phyloP scores from a whole-genome alignment of 1,140 invertebrate genomes.

The Polypedilum vanderplanki region DNA sequence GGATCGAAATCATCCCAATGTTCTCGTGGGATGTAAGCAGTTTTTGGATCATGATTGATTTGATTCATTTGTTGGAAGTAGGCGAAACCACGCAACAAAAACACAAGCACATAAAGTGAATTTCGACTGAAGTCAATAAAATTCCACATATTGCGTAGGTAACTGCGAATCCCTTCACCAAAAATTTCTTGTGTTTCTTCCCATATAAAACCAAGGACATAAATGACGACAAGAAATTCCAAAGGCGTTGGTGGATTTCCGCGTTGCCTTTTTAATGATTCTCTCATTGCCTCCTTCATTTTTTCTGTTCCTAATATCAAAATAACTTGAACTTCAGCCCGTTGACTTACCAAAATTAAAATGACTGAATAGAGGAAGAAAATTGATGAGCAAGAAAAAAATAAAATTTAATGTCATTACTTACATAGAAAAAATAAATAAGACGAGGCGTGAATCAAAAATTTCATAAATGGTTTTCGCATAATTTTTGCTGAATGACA shows the following conservation, averaged over 20 bases:
- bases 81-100: conserved; percentile 50
- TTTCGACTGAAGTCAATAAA: conserved; percentile 91
- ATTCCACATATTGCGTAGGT: conserved; percentile 91
- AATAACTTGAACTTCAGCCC: conserved; percentile 68
- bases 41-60: conserved; percentile 55
- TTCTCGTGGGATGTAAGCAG: conserved; percentile 68
- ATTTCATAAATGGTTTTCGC: conserved; percentile 90
- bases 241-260: conserved; percentile 70
- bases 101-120: conserved; percentile 62
- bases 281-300: conserved; percentile 53
- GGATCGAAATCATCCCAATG: conserved; percentile 90
- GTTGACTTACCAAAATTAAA: conserved; percentile 77
- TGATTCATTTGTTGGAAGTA: conserved; percentile 66
- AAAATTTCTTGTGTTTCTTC: conserved; percentile 86
- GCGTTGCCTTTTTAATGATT: conserved; percentile 59
- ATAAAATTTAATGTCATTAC: conserved; percentile 39
- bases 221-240: conserved; percentile 69
- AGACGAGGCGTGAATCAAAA: conserved; percentile 83
- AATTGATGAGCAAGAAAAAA: conserved; percentile 23
- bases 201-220: conserved; percentile 81
- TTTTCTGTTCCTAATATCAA: conserved; percentile 61
- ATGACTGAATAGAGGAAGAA: conserved; percentile 52
- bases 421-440: conserved; percentile 86
- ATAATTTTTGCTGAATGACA: conserved; percentile 68
- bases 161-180: conserved; percentile 71